phyloP scores from a whole-genome alignment of 2,888 invertebrate species.

The Lasioglossum calceatum region DNA sequence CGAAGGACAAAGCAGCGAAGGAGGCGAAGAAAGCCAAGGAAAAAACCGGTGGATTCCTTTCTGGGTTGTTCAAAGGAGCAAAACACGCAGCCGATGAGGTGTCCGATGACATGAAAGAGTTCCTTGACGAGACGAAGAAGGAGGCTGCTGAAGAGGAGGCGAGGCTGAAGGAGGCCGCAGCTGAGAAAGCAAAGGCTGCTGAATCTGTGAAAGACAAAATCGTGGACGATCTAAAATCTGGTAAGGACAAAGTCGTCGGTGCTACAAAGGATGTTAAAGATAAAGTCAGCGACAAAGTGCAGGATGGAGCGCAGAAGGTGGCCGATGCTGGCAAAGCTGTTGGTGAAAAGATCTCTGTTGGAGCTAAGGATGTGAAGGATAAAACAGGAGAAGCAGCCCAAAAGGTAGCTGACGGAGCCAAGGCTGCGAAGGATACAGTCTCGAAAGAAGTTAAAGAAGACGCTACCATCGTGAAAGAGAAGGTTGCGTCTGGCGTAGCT shows the following conservation, averaged over 20 bases:
- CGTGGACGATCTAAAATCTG: not conserved
- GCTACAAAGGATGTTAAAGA: conserved; percentile 50
- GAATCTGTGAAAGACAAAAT: conserved; percentile 52
- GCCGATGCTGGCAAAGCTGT: not conserved
- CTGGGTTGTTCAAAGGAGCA: conserved; percentile 70
- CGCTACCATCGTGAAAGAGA: conserved; percentile 63
- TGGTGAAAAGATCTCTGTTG: not conserved
- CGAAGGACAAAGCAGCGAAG: conserved; percentile 66
- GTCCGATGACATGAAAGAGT: conserved; percentile 81
- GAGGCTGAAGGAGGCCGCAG: conserved; percentile 56
- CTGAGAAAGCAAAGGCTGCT: conserved; percentile 35
- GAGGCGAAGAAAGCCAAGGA: conserved; percentile 73
- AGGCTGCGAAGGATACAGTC: conserved; percentile 61
- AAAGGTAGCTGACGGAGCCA: not conserved
- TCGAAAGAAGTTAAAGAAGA: conserved; percentile 80
- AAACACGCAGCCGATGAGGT: conserved; percentile 70
- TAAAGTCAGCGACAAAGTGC: conserved; percentile 12
- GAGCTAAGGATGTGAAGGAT: not conserved
- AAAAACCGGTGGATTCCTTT: conserved; percentile 70
- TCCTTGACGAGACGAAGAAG: conserved; percentile 84
- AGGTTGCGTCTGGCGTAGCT: conserved; percentile 40
- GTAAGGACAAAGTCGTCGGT: not conserved
- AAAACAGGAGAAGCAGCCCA: conserved; percentile 20
- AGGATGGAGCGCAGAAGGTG: not conserved
- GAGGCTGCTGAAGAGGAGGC: conserved; percentile 68